These are phyloP conservation scores for Cavia aperea DNA, from an alignment of 2,113 vertebrate species.

Conservation along the genomic window DNA sequence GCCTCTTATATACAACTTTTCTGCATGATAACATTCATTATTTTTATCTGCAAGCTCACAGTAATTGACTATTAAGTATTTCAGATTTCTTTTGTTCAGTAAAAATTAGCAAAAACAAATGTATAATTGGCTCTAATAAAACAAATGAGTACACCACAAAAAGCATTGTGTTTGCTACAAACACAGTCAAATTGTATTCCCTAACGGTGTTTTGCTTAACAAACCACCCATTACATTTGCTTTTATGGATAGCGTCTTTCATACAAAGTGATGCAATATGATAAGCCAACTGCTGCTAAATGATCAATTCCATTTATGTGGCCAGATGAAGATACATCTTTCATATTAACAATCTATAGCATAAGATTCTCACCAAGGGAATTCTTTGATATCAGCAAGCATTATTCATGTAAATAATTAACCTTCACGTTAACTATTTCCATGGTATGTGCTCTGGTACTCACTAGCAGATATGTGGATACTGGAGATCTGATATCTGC, in stretches of 20 bases:
- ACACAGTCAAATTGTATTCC: constrained; percentile 32
- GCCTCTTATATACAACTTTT: constrained; percentile 34
- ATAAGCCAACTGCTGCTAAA: constrained; percentile 45
- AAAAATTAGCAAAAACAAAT: constrained; percentile 62
- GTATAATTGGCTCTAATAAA: constrained; percentile 63
- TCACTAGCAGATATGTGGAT: background rate
- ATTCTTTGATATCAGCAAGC: constrained; percentile 27
- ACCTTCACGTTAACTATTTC: constrained; percentile 20
- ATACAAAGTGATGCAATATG: constrained; percentile 27
- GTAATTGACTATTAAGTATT: constrained; percentile 62
- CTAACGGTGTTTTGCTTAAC: constrained; percentile 40
- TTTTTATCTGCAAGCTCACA: constrained; percentile 61
- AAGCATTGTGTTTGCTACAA: constrained; percentile 48
- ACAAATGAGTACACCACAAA: constrained; percentile 39
- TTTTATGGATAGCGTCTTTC: constrained; percentile 43
- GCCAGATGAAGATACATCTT: constrained; percentile 30
- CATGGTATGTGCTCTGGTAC: background rate
- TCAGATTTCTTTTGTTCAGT: constrained; percentile 59
- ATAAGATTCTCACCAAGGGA: constrained; percentile 24
- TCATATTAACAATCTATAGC: constrained; percentile 3
- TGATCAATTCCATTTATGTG: constrained; percentile 27
- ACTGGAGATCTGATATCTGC: background rate
- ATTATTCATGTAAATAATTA: constrained; percentile 25
- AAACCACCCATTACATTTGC: constrained; percentile 26
- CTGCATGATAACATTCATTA: constrained; percentile 56